Percentiles rank a stretch among this genome's conserved stretches.
phyloP scores from a whole-genome alignment of 2,113 vertebrate species.

The Nothoprocta pentlandii region DNA sequence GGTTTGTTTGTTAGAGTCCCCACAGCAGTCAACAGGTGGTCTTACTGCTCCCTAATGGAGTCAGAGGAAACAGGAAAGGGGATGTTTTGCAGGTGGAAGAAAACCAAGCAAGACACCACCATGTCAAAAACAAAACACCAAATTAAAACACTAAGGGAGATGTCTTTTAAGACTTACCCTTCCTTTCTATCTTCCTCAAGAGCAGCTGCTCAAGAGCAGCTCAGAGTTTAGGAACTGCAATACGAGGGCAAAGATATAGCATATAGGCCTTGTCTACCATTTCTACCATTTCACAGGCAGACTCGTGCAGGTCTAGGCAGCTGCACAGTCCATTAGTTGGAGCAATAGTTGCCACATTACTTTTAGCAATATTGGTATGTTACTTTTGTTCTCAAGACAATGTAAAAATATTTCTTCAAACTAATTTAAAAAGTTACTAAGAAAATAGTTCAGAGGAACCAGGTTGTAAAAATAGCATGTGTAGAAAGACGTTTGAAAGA shows the following conservation, averaged over 20 bases:
- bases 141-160: not conserved
- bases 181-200: not conserved
- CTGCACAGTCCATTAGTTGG: not conserved
- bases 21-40: too few relatives aligned
- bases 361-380: not conserved
- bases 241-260: not conserved
- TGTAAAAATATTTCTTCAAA: not conserved
- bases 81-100: not conserved
- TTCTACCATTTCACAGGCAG: not conserved
- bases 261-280: fast-evolving
- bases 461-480: not conserved
- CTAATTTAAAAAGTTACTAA: not conserved
- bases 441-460: fast-evolving
- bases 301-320: not conserved
- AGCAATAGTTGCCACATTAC: too few relatives aligned
- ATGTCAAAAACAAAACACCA: not conserved
- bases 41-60: not conserved
- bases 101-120: not conserved
- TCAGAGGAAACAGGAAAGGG: not conserved
- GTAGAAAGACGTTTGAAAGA: not conserved
- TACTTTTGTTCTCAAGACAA: not conserved
- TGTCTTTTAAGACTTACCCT: not conserved
- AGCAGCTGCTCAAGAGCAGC: not conserved
- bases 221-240: not conserved
- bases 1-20: too few relatives aligned